Evolutionary conservation across 2,888 invertebrate species (phyloP).

Genomic region (Campoletis raptor): DNA sequence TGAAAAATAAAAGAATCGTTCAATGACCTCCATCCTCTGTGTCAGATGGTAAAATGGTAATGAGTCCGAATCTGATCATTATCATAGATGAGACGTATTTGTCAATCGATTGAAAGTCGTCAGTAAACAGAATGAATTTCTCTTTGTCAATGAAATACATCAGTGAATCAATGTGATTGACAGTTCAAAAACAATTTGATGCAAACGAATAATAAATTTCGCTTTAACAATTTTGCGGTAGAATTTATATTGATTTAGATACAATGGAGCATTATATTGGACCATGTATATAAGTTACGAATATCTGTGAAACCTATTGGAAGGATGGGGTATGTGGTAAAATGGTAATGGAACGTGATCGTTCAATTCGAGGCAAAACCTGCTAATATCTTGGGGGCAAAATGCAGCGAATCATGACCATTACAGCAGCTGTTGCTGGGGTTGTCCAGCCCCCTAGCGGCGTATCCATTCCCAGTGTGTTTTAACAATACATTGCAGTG

Average conservation of each 20-base stretch:
- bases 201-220: neutral
- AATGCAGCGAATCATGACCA: constrained; percentile 59
- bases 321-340: neutral
- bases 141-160: neutral
- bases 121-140: neutral
- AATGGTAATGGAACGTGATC: constrained; percentile 55
- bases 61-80: neutral
- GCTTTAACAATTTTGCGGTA: neutral
- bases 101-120: neutral
- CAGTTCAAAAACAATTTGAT: neutral
- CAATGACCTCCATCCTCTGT: too few species aligned
- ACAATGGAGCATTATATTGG: neutral
- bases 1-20: too few species aligned
- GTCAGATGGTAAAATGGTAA: too few species aligned
- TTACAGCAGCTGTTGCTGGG: constrained; percentile 62
- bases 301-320: neutral
- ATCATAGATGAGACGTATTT: neutral
- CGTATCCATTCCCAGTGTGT: constrained; percentile 44
- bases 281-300: neutral
- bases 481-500: constrained; percentile 53
- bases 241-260: neutral
- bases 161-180: too few species aligned
- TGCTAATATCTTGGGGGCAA: constrained; percentile 61
- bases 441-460: constrained; percentile 51
- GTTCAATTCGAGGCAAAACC: constrained; percentile 53